Conservation (phyloP, 2,888 invertebrate genomes). For the Apantesis nais region DNA sequence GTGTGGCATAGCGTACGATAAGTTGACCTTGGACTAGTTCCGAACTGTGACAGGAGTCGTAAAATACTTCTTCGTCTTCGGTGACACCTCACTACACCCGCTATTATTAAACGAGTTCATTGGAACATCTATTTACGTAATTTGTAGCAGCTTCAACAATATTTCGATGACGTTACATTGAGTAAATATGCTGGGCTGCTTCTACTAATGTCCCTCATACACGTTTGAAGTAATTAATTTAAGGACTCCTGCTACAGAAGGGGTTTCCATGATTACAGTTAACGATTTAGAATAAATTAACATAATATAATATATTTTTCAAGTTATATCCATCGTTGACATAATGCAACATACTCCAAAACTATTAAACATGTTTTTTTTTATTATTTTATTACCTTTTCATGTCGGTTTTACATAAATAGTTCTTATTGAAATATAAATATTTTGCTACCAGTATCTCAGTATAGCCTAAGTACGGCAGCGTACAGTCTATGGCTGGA, state of each 20-base stretch:
- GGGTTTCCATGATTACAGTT: neutral
- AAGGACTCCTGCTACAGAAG: neutral
- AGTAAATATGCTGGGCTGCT: conserved; percentile 15
- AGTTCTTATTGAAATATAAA: neutral
- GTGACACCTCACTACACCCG: conserved; percentile 79
- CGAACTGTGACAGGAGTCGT: conserved; percentile 61
- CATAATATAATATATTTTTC: neutral
- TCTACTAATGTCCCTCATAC: neutral
- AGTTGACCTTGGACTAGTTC: conserved; percentile 71
- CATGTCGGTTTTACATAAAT: neutral
- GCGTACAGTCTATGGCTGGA: neutral
- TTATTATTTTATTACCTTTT: neutral
- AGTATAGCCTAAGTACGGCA: neutral
- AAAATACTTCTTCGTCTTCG: conserved; percentile 56
- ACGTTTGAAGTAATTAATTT: neutral
- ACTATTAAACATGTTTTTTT: neutral
- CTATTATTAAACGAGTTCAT: conserved; percentile 85
- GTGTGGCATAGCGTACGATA: conserved; percentile 53
- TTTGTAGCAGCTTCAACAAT: conserved; percentile 77
- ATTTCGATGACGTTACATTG: conserved; percentile 76
- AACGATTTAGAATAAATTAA: neutral
- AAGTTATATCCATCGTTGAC: neutral
- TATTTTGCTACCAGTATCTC: neutral
- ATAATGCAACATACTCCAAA: neutral
- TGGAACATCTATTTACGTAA: conserved; percentile 86